Conservation (phyloP, 2,797 vertebrate species). For the Sebastes itinus region DNA sequence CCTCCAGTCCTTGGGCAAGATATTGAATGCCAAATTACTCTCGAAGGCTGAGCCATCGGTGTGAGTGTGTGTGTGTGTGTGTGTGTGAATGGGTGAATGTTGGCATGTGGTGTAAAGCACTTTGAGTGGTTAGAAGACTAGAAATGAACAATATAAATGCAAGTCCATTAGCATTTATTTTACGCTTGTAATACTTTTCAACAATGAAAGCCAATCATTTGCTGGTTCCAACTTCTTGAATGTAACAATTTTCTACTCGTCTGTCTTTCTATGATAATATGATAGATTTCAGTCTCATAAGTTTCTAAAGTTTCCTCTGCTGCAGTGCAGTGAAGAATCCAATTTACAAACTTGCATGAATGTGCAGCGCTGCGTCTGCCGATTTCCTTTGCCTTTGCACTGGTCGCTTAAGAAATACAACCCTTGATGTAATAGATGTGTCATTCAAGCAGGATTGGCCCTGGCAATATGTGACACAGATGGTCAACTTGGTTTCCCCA, state of each 20-base stretch:
- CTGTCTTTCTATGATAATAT: neutral
- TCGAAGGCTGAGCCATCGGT: neutral
- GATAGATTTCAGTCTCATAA: neutral
- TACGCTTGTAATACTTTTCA: neutral
- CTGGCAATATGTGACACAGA: slow-evolving; percentile 23
- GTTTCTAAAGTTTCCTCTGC: neutral
- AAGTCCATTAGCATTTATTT: neutral
- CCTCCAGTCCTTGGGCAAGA: neutral
- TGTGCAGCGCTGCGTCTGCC: neutral
- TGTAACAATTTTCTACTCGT: neutral
- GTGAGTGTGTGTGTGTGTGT: no score
- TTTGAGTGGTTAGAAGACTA: neutral
- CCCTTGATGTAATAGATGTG: slow-evolving; percentile 49
- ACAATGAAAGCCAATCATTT: neutral
- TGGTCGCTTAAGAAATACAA: slow-evolving; percentile 29
- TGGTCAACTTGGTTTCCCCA: slow-evolving; percentile 24
- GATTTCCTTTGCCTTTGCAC: neutral
- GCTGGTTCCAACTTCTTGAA: neutral
- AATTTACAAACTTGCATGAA: neutral
- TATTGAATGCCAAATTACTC: neutral
- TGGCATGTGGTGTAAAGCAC: neutral
- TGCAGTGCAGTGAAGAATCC: neutral
- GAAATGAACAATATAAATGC: neutral
- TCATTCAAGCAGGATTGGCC: slow-evolving; percentile 39
- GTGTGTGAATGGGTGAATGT: no score